A percentile compares a stretch with the other conserved stretches of the same genome.
These are phyloP conservation scores for Aurelia aurita complex sp. Pacific DNA, from an alignment of 30 jellyfish, hydroid and myxozoan species.

Conservation along the genomic window DNA sequence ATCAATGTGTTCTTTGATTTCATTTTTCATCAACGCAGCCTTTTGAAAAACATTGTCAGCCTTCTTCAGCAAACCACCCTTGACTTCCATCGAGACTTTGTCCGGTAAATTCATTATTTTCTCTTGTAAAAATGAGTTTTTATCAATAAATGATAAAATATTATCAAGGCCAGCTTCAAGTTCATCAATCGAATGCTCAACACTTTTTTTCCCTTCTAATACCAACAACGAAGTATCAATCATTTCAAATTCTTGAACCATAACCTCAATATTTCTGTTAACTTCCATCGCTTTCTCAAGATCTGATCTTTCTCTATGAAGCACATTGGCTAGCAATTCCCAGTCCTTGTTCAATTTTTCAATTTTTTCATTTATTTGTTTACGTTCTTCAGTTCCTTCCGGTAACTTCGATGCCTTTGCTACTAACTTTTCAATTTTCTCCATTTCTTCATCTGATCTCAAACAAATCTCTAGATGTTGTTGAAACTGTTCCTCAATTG, in stretches of 20 bases:
- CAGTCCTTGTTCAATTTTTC: conserved; percentile 26
- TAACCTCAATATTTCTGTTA: conserved; percentile 1
- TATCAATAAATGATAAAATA: conserved; percentile 6
- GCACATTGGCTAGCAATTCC: conserved; percentile 24
- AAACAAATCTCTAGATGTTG: conserved; percentile 49
- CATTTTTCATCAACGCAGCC: conserved; percentile 10
- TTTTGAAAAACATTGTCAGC: conserved; percentile 9
- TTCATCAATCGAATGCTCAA: neutral
- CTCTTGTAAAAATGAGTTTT: conserved; percentile 14
- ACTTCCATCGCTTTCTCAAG: conserved; percentile 42
- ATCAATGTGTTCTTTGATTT: conserved; percentile 8
- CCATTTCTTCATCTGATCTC: conserved; percentile 50
- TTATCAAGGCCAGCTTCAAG: neutral
- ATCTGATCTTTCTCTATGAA: conserved; percentile 42
- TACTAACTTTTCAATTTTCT: conserved; percentile 26
- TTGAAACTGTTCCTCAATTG: conserved; percentile 22
- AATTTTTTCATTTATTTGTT: conserved; percentile 9
- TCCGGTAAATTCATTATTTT: conserved; percentile 20
- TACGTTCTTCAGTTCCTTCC: conserved; percentile 19
- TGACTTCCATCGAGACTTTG: neutral
- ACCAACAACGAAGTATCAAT: neutral
- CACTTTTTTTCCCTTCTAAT: neutral
- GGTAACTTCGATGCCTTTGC: conserved; percentile 19
- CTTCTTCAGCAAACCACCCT: conserved; percentile 16
- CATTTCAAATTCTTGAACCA: conserved; percentile 23